Evolutionary conservation across 1,140 invertebrate genomes (phyloP), one percentile per base, ranked within the genome.

Genomic region (Chelonus insularis): DNA sequence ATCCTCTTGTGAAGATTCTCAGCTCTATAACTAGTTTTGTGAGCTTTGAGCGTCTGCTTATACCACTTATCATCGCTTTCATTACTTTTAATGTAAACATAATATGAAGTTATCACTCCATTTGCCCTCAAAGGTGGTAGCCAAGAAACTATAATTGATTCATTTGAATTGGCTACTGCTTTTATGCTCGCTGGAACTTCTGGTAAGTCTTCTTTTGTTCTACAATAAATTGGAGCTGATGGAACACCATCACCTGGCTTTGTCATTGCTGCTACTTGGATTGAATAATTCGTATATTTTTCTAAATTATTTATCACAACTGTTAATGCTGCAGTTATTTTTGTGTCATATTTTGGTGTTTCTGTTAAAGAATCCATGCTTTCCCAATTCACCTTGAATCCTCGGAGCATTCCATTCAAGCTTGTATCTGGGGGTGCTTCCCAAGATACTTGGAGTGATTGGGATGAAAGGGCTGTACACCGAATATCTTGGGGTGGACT

Each of bases 211-310:
- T 97, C 93, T 68, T 94, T 88, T 14, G 96, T 97, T 62, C 90
- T 87, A 72, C 95, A 95, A 75, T 90, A 93, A 39, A 96, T 86
- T 0, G 93, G 88, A 12, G 86, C 82, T 51, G 93, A 94, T 57
- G 89, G 84, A 11, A 91, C 88, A 3, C 95, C 95, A 77, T 95
- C 92, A 1, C 96, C 95, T 45, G 92, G 91, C 45, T 88, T 85
- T 1, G 95, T 97, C 77, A 87, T 95, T 4, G 93, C 94, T 64
- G 93, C 83, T 8, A 57, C 64, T 60, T 79, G 78, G 0, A 97
- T 88, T 45, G 92, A 96, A 77, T 97, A 98, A 82, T 97, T 97
- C n/a, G 93, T 95, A 76, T 89, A 95, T 68, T 93, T 91, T 63
- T 87, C 84, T 1, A 93, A 77, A 4, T 86, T 86, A 2, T 84